Percentiles rank a stretch among this genome's conserved stretches.
phyloP scores from a whole-genome alignment of 2,797 vertebrate genomes.

The Myotis planiceps region DNA sequence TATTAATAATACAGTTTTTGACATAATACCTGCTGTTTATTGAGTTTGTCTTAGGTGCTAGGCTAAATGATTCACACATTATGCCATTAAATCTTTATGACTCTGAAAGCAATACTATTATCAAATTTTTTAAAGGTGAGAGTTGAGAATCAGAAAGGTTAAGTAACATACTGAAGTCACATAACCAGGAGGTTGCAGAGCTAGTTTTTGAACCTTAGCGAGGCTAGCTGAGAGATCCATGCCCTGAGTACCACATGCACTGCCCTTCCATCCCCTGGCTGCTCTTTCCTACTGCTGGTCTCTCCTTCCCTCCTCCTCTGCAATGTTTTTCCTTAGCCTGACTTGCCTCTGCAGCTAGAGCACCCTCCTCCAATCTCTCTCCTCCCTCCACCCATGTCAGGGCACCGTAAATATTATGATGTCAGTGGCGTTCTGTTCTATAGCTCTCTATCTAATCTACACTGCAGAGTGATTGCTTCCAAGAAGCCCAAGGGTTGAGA shows the following conservation, averaged over 20 bases:
- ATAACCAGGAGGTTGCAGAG: slow-evolving; percentile 8
- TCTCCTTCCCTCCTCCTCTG: not conserved
- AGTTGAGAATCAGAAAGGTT: slow-evolving; percentile 47
- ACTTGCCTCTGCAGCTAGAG: not conserved
- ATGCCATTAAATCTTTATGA: not conserved
- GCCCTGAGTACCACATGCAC: not conserved
- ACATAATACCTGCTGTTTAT: not conserved
- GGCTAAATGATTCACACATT: slow-evolving; percentile 12
- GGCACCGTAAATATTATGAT: not conserved
- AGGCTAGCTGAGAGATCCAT: not conserved
- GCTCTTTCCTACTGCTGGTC: not conserved
- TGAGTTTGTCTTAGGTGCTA: not conserved
- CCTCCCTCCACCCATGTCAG: not conserved
- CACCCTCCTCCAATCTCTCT: not conserved
- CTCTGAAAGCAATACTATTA: slow-evolving; percentile 31
- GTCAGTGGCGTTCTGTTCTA: not conserved
- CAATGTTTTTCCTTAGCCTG: not conserved
- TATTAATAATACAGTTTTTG: slow-evolving; percentile 16
- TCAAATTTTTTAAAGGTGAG: slow-evolving; percentile 36
- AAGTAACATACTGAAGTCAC: not conserved
- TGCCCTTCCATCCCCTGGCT: not conserved
- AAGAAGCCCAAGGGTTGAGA: slow-evolving; percentile 36
- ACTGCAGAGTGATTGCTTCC: not conserved
- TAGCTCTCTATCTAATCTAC: not conserved
- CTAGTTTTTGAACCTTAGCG: not conserved